Conservation (phyloP, 2,888 invertebrate genomes). For the Orchesellides sinensis region DNA sequence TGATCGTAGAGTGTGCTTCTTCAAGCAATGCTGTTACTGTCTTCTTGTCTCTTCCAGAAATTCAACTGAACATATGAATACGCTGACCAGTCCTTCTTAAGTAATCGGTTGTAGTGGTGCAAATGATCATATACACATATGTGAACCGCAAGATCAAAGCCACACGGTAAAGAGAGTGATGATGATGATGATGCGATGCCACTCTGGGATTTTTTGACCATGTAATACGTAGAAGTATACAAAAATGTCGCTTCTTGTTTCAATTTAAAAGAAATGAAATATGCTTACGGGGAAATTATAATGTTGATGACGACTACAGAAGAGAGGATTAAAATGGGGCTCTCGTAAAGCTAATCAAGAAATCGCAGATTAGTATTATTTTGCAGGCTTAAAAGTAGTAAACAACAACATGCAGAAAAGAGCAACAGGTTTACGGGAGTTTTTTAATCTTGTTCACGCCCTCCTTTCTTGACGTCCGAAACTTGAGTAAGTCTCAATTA, state of each 20-base stretch:
- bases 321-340: slow-evolving; percentile 14
- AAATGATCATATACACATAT: slow-evolving; percentile 28
- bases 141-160: too few relatives aligned
- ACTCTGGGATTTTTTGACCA: too few relatives aligned
- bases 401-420: slow-evolving; percentile 3
- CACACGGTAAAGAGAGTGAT: too few relatives aligned
- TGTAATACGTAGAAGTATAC: background rate
- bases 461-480: slow-evolving; percentile 43
- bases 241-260: background rate
- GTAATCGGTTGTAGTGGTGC: slow-evolving; percentile 36
- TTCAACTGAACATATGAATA: slow-evolving; percentile 45
- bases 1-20: background rate
- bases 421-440: slow-evolving; percentile 63
- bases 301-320: slow-evolving; percentile 31
- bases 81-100: slow-evolving; percentile 58
- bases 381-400: background rate
- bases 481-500: slow-evolving; percentile 39
- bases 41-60: slow-evolving; percentile 60
- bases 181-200: too few relatives aligned
- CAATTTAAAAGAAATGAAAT: background rate
- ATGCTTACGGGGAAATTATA: slow-evolving; percentile 44
- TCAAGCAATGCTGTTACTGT: slow-evolving; percentile 15
- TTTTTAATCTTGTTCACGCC: slow-evolving; percentile 48
- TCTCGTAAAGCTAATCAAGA: background rate
- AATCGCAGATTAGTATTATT: background rate